These are phyloP conservation scores for Myotis brandtii DNA, from an alignment of 2,113 vertebrate species.

Conservation along the genomic window DNA sequence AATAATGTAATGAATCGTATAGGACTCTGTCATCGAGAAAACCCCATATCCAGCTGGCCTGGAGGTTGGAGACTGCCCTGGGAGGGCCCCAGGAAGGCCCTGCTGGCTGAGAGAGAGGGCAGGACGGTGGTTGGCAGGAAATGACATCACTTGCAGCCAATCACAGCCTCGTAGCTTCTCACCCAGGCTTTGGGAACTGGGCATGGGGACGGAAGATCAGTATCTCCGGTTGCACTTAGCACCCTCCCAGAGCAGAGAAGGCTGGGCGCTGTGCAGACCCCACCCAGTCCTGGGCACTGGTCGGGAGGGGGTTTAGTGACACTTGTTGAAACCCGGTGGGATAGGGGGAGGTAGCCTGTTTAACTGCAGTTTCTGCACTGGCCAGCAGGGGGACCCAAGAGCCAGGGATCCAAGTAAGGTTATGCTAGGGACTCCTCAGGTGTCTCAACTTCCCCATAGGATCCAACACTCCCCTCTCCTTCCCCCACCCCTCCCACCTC, in stretches of 20 bases:
- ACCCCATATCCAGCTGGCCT: neutral
- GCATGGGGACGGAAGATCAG: neutral
- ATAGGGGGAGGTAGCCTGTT: neutral
- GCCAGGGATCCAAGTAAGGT: slow-evolving; percentile 47
- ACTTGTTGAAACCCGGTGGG: slow-evolving; percentile 44
- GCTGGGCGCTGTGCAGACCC: neutral
- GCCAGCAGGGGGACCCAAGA: slow-evolving; percentile 77
- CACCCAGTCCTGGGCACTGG: neutral
- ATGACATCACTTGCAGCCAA: slow-evolving; percentile 78
- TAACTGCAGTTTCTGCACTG: slow-evolving; percentile 1
- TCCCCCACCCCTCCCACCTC: neutral
- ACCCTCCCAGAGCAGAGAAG: neutral
- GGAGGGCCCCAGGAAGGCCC: neutral
- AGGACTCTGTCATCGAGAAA: neutral
- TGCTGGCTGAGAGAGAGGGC: slow-evolving; percentile 5
- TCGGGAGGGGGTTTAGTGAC: neutral
- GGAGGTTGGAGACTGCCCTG: neutral
- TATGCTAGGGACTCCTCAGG: neutral
- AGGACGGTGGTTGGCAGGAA: slow-evolving; percentile 65
- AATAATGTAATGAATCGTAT: neutral
- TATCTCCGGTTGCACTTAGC: neutral
- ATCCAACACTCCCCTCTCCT: neutral
- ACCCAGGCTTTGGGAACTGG: neutral
- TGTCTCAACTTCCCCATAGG: neutral
- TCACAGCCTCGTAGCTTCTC: slow-evolving; percentile 20